Conservation (phyloP, 2,888 invertebrate genomes). For the Gibbula magus region DNA sequence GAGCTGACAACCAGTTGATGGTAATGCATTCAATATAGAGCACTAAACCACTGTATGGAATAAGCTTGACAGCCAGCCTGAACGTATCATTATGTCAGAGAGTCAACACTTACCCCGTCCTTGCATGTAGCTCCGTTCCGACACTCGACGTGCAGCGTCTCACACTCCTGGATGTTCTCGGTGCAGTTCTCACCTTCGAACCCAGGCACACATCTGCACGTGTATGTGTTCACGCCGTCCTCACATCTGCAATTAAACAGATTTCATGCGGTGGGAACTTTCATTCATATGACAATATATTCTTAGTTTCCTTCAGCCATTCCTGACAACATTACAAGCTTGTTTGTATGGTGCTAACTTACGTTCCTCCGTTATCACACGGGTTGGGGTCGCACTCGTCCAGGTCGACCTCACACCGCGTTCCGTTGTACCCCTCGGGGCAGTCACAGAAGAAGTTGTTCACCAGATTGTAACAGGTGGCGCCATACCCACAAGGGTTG, state of each 20-base stretch:
- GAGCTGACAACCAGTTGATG: neutral
- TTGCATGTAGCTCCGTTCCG: constrained; percentile 45
- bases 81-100: no score
- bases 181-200: constrained; percentile 46
- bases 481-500: constrained; percentile 87
- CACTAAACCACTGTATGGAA: no score
- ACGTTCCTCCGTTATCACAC: constrained; percentile 34
- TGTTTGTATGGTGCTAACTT: neutral
- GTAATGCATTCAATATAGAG: neutral
- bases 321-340: no score
- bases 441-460: constrained; percentile 80
- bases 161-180: constrained; percentile 89
- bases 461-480: constrained; percentile 85
- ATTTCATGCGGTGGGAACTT: neutral
- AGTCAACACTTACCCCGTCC: constrained; percentile 38
- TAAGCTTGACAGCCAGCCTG: no score
- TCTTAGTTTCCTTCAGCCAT: neutral
- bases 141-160: constrained; percentile 81
- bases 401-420: constrained; percentile 55
- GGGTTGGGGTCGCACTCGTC: constrained; percentile 34
- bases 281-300: neutral
- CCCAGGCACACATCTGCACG: constrained; percentile 54
- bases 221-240: constrained; percentile 37
- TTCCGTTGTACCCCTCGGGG: constrained; percentile 62
- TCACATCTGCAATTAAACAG: constrained; percentile 31